Percentiles rank a stretch among this genome's conserved stretches.
Conservation (phyloP, 2,888 invertebrate species). For the Xestia ashworthii region DNA sequence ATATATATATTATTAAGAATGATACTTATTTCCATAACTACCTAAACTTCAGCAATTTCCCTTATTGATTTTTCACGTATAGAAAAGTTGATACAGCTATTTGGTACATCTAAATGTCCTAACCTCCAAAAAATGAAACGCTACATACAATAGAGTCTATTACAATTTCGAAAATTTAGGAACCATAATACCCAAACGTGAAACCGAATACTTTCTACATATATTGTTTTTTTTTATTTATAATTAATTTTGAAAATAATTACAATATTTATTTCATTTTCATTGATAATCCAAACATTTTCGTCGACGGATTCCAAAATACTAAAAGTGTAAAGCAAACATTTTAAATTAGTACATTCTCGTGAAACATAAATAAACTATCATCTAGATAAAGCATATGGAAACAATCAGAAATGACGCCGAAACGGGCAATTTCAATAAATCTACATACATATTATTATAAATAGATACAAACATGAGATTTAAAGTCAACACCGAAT, state of each 20-base stretch:
- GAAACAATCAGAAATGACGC: constrained; percentile 84
- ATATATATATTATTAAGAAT: constrained; percentile 79
- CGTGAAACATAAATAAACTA: constrained; percentile 86
- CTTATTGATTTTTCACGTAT: constrained; percentile 87
- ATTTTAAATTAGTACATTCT: constrained; percentile 81
- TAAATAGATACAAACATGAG: constrained; percentile 87
- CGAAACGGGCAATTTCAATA: constrained; percentile 86
- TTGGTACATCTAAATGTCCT: constrained; percentile 90
- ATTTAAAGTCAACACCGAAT: constrained; percentile 89
- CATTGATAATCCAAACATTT: constrained; percentile 86
- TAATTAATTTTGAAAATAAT: constrained; percentile 90
- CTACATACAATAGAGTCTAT: constrained; percentile 90
- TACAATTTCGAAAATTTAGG: constrained; percentile 91
- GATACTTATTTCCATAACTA: constrained; percentile 87
- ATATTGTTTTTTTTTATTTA: constrained; percentile 83
- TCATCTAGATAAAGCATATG: constrained; percentile 84
- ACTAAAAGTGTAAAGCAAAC: constrained; percentile 84
- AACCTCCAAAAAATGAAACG: constrained; percentile 88
- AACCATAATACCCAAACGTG: constrained; percentile 91
- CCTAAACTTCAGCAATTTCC: constrained; percentile 86
- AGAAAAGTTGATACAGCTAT: constrained; percentile 90
- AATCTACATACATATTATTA: constrained; percentile 82
- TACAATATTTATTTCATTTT: constrained; percentile 84
- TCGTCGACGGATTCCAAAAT: constrained; percentile 89
- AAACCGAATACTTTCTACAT: constrained; percentile 88